Conservation (phyloP, 2,888 invertebrate genomes). For the Amphipoea lucens region DNA sequence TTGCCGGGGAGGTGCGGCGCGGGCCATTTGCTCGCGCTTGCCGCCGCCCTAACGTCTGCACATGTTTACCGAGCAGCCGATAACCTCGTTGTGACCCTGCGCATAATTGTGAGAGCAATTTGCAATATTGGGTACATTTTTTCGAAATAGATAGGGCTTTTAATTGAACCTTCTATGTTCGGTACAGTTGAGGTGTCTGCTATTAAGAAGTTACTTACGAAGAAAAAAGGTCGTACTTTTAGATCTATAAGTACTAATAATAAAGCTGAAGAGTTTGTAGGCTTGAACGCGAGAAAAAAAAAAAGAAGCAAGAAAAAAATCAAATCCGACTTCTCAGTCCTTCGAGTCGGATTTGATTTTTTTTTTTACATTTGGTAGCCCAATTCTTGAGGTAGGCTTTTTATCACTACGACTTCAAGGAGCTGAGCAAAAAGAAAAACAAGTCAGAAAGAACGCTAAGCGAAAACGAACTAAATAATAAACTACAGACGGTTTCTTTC, state of each 20-base stretch:
- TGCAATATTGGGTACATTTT: constrained; percentile 35
- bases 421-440: background rate
- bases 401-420: background rate
- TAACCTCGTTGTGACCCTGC: constrained; percentile 61
- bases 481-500: constrained; percentile 1
- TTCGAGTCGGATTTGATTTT: background rate
- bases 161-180: constrained; percentile 28
- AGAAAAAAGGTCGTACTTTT: background rate
- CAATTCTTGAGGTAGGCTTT: background rate
- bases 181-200: background rate
- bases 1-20: constrained; percentile 32
- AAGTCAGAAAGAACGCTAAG: background rate
- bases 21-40: constrained; percentile 54
- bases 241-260: background rate
- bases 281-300: too few relatives aligned
- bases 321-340: too few relatives aligned
- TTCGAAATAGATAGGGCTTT: constrained; percentile 22
- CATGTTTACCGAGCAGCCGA: constrained; percentile 62
- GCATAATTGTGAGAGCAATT: constrained; percentile 61
- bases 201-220: background rate
- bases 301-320: too few relatives aligned
- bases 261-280: too few relatives aligned
- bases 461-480: too few relatives aligned
- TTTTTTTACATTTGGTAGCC: background rate
- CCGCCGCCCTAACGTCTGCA: constrained; percentile 65